Evolutionary conservation across 2,113 vertebrate genomes (phyloP), one percentile per base, ranked within the genome.

Genomic region (Ellobius talpinus): DNA sequence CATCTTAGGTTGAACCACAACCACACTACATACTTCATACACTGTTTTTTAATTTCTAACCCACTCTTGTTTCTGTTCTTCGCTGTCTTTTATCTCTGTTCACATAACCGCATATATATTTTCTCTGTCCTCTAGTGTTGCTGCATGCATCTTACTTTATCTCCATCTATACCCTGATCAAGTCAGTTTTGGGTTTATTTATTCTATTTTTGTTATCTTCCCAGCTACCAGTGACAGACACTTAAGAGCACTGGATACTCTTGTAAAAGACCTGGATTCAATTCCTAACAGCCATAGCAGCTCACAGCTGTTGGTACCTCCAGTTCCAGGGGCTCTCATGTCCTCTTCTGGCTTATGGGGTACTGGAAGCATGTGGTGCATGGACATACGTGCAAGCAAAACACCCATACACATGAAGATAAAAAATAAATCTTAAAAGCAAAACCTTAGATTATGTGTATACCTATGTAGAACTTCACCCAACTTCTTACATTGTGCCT

Each of bases 381-480:
- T n/a, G n/a, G 36, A 81, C 23, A 82, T 7, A n/a, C 50, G 24
- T 58, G 21, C 77, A 79, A 52, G 77, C 33, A 79, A 36, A 79
- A 79, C 77, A 79, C 52, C 55, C 58, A 84, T 29, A 42, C 58
- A 84, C 58, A 84, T 29, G 63, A 31, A 63, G 17, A 84, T 61
- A 82, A 58, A 58, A 74, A 74, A 42, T 42, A 76, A 76, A 45
- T 76, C 42, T 29, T 55, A 84, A 84, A 81, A 55, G 55, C 17
- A 55, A 84, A 24, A 42, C 24, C 13, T 42, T 84, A 84, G 65
- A 70, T 78, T 93, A 24, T 90, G 45, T 66, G 42, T 72, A 26
- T 17, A 78, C 89, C 88, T 90, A 89, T 76, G 82, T 14, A n/a
- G 88, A 91, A 77, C 73, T 42, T 82, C 52, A 61, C 68, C 65